Evolutionary conservation across 2,888 invertebrate species (phyloP).

Genomic region (Drosophila affinis): DNA sequence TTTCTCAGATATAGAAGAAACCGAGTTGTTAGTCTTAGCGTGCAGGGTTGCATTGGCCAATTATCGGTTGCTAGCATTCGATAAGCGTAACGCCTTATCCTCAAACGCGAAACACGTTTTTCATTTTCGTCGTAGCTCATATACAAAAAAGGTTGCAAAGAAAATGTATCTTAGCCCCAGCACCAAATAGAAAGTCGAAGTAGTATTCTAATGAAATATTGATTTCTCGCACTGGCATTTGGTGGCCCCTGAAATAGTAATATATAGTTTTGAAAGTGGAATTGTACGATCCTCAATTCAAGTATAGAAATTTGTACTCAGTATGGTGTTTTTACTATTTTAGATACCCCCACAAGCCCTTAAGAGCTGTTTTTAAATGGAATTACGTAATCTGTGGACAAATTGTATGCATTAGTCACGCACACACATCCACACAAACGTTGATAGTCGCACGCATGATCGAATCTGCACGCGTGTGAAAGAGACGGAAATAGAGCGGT

Average conservation of each 20-base stretch:
- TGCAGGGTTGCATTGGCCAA: slow-evolving; percentile 34
- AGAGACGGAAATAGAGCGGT: slow-evolving; percentile 21
- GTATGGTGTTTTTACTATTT: slow-evolving; percentile 51
- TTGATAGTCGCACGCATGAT: slow-evolving; percentile 26
- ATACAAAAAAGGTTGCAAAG: not conserved
- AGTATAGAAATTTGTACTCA: slow-evolving; percentile 9
- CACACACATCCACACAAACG: slow-evolving; percentile 8
- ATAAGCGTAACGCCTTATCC: slow-evolving; percentile 28
- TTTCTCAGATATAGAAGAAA: not conserved
- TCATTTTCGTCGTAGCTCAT: slow-evolving; percentile 8
- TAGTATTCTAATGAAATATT: not conserved
- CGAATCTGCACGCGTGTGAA: slow-evolving; percentile 9
- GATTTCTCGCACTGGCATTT: slow-evolving; percentile 1
- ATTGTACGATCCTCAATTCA: slow-evolving; percentile 19
- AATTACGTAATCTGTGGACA: slow-evolving; percentile 67
- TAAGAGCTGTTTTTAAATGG: slow-evolving; percentile 31
- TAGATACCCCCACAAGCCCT: slow-evolving; percentile 54
- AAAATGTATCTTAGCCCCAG: slow-evolving; percentile 3
- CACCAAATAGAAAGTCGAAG: slow-evolving; percentile 13
- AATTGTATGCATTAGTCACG: slow-evolving; percentile 28
- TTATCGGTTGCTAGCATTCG: slow-evolving; percentile 55
- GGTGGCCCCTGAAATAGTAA: not conserved
- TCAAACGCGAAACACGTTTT: slow-evolving; percentile 63
- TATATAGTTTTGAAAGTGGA: slow-evolving; percentile 20
- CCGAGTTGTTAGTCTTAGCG: slow-evolving; percentile 27